A percentile compares a stretch with the other conserved stretches of the same genome.
phyloP scores from a whole-genome alignment of 2,888 invertebrate species.

The Lamellibrachia columna region DNA sequence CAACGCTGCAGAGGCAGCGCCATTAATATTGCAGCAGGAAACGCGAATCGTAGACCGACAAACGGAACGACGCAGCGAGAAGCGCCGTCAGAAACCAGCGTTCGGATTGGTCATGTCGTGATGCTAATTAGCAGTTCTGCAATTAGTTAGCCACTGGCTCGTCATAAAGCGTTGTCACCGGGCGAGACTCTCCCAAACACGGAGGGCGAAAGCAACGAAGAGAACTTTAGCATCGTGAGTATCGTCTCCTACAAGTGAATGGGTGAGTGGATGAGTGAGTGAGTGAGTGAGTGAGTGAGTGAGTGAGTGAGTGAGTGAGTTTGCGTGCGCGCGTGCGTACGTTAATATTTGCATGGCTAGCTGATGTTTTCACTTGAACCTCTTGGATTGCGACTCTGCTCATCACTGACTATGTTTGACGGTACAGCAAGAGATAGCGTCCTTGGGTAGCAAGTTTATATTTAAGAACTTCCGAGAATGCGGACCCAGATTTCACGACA shows the following conservation, averaged over 20 bases:
- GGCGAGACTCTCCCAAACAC: background rate
- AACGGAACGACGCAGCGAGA: constrained; percentile 11
- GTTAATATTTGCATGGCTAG: background rate
- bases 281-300: background rate
- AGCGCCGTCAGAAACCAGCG: background rate
- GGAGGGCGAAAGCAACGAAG: background rate
- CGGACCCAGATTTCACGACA: too few species aligned
- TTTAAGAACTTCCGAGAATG: too few species aligned
- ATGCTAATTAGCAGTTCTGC: background rate
- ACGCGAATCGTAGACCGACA: background rate
- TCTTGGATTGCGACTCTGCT: too few species aligned
- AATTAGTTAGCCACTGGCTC: constrained; percentile 4
- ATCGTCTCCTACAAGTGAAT: background rate
- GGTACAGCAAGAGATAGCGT: too few species aligned
- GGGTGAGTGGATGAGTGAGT: background rate
- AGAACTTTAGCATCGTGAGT: background rate
- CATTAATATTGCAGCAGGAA: constrained; percentile 2
- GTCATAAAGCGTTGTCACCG: constrained; percentile 4
- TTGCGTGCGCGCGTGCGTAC: background rate
- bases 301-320: background rate
- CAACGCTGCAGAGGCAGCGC: background rate
- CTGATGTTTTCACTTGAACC: too few species aligned
- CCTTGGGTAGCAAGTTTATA: too few species aligned
- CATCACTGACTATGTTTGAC: too few species aligned
- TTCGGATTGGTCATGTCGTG: constrained; percentile 16